Evolutionary conservation across 2,797 vertebrate genomes (phyloP).

Genomic region (Oryzias dopingdopingensis): DNA sequence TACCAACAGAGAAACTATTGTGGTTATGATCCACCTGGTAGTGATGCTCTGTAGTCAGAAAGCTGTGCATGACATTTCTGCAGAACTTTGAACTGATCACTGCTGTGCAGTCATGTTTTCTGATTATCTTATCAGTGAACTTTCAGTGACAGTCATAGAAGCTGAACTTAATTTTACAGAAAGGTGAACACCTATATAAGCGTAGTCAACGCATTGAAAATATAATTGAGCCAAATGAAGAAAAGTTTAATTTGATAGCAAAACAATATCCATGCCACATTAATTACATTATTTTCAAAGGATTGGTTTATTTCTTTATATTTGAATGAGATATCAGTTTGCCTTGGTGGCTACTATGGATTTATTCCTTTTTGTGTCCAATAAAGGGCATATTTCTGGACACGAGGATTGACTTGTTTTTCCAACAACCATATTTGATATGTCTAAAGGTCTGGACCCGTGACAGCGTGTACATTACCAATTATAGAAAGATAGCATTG

Average conservation of each 20-base stretch:
- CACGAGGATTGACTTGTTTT: slow-evolving; percentile 8
- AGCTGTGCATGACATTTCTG: background rate
- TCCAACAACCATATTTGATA: background rate
- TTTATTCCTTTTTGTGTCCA: background rate
- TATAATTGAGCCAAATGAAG: too few relatives aligned
- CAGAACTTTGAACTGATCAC: slow-evolving; percentile 13
- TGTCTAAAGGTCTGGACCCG: slow-evolving; percentile 5
- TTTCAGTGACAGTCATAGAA: too few relatives aligned
- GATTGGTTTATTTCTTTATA: too few relatives aligned
- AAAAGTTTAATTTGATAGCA: too few relatives aligned
- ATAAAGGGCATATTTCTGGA: slow-evolving; percentile 6
- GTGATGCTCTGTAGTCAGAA: background rate
- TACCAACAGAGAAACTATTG: too few relatives aligned
- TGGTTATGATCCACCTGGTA: background rate
- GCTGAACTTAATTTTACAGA: too few relatives aligned
- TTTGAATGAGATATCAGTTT: too few relatives aligned
- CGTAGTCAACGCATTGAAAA: too few relatives aligned
- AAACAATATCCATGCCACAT: too few relatives aligned
- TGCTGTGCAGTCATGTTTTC: background rate
- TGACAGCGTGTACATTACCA: background rate
- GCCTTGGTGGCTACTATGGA: background rate
- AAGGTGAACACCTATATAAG: too few relatives aligned
- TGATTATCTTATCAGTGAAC: slow-evolving; percentile 9
- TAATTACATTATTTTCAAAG: too few relatives aligned
- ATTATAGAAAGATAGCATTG: background rate